Evolutionary conservation across 2,113 vertebrate genomes (phyloP).

Genomic region (Eclectus roratus): DNA sequence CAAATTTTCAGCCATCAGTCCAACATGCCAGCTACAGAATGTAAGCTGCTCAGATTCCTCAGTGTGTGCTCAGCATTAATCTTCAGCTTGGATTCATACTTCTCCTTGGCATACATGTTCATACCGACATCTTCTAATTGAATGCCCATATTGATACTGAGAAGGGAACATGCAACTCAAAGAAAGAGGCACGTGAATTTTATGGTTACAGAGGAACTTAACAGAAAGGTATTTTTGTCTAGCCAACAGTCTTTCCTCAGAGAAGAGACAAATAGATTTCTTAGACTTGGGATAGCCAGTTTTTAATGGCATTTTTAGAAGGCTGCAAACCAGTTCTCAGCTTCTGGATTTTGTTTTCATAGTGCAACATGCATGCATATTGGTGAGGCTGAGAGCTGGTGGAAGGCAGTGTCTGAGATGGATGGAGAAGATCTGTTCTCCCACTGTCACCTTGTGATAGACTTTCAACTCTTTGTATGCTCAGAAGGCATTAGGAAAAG

Average conservation of each 20-base stretch:
- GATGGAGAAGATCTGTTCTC: neutral
- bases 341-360: neutral
- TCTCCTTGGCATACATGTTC: neutral
- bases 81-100: neutral
- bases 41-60: neutral
- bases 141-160: neutral
- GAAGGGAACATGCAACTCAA: neutral
- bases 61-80: accelerated
- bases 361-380: neutral
- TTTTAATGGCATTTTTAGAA: neutral
- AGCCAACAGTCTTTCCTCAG: neutral
- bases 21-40: neutral
- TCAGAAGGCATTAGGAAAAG: neutral
- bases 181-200: neutral
- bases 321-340: neutral
- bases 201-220: neutral
- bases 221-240: neutral
- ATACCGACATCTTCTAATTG: neutral
- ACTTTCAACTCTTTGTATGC: neutral
- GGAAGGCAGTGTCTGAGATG: neutral
- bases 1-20: neutral
- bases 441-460: neutral
- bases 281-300: neutral
- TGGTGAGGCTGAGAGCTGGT: neutral
- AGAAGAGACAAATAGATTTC: neutral